Base-by-base conservation (phyloP, 2,113 vertebrate genomes). In the Nothobranchius furzeri region DNA sequence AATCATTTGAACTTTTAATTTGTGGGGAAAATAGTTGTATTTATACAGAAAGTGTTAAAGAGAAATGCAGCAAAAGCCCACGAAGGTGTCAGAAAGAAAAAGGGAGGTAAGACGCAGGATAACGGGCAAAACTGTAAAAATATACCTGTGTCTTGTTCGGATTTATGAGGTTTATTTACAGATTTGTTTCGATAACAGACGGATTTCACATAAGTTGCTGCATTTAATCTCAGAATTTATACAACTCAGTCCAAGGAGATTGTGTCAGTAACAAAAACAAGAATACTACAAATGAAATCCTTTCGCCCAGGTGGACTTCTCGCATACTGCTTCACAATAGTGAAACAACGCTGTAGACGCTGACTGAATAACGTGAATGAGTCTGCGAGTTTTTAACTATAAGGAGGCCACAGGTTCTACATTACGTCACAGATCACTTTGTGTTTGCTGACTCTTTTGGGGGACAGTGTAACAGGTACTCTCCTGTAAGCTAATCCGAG, bases 291-390 rank as follows among this genome's bases (percentile, higher is more conserved):
- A 55, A 65, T 59, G 49, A 70, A 35, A 79, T 51, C 25, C 54
- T 35, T 7, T 12, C 0, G 14, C 9, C 70, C 0, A 0, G 64
- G 24, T 37, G 45, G 56, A 45, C 67, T 49, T 67, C 20, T 15
- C 24, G 64, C 30, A 0, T 60, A 76, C 46, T 53, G 59, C 48
- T 78, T 80, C 59, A 77, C 65, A 75, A 87, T 46, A 73, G 68
- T 66, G 49, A 67, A 40, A 40, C 37, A 7, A 5, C 4, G 30
- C 30, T 30, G 30, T 30, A 30, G 30, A 4, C 1, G 30, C 30
- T 4, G 30, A 30, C 30, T 30, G 30, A 30, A 30, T 30, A 20
- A 20, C 20, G 20, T 20, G 20, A 20, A 20, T 20, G 20, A 20
- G 20, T 20, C 20, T 1, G 20, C 20, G 20, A 20, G 20, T 20